Evolutionary conservation across 2,113 vertebrate genomes (phyloP).

Genomic region (Pimephales promelas): DNA sequence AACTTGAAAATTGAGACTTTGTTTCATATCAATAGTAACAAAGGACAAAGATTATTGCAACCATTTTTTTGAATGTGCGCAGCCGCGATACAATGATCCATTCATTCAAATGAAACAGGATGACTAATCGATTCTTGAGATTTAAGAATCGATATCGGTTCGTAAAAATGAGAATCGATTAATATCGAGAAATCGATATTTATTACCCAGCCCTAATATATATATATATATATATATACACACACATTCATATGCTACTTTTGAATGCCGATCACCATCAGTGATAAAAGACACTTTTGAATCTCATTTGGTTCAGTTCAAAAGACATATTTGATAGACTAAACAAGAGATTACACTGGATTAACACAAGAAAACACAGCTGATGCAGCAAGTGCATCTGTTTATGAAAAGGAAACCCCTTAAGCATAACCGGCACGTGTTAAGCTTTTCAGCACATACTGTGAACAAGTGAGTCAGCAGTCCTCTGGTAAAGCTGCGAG

Average conservation of each 20-base stretch:
- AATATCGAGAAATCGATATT: no score
- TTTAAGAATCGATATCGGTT: no score
- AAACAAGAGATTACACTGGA: neutral
- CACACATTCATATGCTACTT: neutral
- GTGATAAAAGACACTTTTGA: neutral
- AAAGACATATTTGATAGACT: neutral
- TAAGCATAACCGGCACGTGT: neutral
- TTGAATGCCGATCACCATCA: neutral
- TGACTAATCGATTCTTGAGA: no score
- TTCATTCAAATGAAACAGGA: no score
- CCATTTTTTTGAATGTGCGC: no score
- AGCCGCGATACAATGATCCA: no score
- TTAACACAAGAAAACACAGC: neutral
- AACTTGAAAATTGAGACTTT: no score
- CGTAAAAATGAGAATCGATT: no score
- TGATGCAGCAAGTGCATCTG: neutral
- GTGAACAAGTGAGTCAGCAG: conserved; percentile 12
- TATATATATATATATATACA: no score
- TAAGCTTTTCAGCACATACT: neutral
- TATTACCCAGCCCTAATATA: no score
- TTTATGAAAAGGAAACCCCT: conserved; percentile 3
- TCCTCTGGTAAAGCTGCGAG: neutral
- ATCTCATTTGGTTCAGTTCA: neutral
- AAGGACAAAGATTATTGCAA: no score
- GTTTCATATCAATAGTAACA: no score